These are phyloP conservation scores for Ammospiza maritima DNA, from an alignment of 2,797 vertebrate genomes.

Conservation along the genomic window DNA sequence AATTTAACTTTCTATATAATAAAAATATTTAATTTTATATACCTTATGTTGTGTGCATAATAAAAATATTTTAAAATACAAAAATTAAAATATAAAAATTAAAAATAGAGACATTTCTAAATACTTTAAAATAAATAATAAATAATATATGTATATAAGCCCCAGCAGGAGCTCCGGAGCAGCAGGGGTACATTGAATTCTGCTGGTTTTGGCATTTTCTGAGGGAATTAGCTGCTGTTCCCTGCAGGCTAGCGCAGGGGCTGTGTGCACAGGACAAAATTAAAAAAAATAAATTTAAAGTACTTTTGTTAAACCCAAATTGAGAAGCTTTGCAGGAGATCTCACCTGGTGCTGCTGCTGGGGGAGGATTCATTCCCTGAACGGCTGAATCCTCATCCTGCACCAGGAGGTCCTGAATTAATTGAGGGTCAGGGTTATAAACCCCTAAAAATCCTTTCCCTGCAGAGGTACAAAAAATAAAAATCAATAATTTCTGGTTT, in stretches of 20 bases:
- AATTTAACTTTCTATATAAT: too few relatives aligned
- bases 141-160: background rate
- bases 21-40: too few relatives aligned
- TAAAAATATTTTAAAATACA: too few relatives aligned
- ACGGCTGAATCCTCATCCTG: background rate
- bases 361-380: rapidly evolving
- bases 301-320: rapidly evolving
- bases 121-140: too few relatives aligned
- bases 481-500: background rate
- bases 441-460: slow-evolving; percentile 87
- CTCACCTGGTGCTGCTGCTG: slow-evolving; percentile 1
- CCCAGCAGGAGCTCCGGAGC: background rate
- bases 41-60: too few relatives aligned
- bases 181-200: rapidly evolving
- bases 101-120: too few relatives aligned
- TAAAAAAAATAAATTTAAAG: rapidly evolving
- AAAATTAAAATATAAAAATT: too few relatives aligned
- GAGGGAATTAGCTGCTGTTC: background rate
- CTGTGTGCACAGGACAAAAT: too few relatives aligned
- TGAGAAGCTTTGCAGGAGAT: background rate
- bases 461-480: slow-evolving; percentile 28
- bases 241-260: too few relatives aligned
- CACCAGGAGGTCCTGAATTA: slow-evolving; percentile 74
- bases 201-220: background rate
- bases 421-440: slow-evolving; percentile 73